Conservation (phyloP, 1,140 invertebrate species). For the Harpegnathos saltator region DNA sequence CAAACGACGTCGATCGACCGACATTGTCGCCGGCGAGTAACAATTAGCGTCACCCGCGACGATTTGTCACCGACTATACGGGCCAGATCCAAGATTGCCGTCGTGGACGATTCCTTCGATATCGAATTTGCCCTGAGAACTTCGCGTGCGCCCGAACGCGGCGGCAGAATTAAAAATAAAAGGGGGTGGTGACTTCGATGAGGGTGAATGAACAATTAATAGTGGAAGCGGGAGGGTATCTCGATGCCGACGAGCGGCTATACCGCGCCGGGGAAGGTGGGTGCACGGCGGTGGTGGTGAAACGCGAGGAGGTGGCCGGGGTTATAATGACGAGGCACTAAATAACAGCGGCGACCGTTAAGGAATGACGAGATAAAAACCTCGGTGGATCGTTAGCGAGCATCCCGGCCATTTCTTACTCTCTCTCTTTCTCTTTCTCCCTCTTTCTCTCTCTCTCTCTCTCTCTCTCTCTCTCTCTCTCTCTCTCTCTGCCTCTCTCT, state of each 20-base stretch:
- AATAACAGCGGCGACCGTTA: slow-evolving; percentile 76
- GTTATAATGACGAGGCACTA: slow-evolving; percentile 77
- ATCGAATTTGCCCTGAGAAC: slow-evolving; percentile 43
- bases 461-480: too few species aligned
- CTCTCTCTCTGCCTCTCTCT: too few species aligned
- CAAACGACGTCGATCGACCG: background rate
- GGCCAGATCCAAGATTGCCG: slow-evolving; percentile 40
- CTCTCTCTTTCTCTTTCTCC: too few species aligned
- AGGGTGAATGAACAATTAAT: slow-evolving; percentile 75
- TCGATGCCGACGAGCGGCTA: slow-evolving; percentile 24
- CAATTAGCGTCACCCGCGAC: slow-evolving; percentile 29
- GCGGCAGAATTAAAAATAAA: slow-evolving; percentile 35
- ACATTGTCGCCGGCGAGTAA: slow-evolving; percentile 40
- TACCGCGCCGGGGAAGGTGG: slow-evolving; percentile 6
- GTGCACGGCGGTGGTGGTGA: slow-evolving; percentile 44
- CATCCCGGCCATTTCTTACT: slow-evolving; percentile 74
- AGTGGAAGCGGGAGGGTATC: slow-evolving; percentile 39
- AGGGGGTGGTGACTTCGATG: slow-evolving; percentile 42
- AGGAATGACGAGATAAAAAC: slow-evolving; percentile 78
- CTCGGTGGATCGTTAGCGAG: slow-evolving; percentile 76
- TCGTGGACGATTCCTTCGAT: slow-evolving; percentile 49
- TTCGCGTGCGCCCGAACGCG: slow-evolving; percentile 24
- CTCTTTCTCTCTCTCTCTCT: too few species aligned
- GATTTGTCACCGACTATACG: slow-evolving; percentile 1
- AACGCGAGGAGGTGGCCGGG: slow-evolving; percentile 39